These are phyloP conservation scores for Phymatocera aterrima DNA, from an alignment of 2,888 invertebrate species.

Conservation along the genomic window DNA sequence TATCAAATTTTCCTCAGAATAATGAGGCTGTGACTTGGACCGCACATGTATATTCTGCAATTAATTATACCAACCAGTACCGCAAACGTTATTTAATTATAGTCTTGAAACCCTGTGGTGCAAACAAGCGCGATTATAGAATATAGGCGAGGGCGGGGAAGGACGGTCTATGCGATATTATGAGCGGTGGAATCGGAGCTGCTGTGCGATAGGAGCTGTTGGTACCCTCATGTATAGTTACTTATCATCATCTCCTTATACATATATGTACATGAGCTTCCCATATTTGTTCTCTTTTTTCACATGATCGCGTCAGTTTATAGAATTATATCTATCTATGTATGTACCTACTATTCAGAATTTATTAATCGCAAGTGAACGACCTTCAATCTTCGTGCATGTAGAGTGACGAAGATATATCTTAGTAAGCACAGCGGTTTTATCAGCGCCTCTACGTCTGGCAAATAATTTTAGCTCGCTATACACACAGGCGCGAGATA, in stretches of 20 bases:
- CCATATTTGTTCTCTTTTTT: no score
- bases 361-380: slow-evolving; percentile 13
- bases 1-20: slow-evolving; percentile 8
- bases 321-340: not conserved
- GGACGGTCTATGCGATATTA: no score
- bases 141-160: not conserved
- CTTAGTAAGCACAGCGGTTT: not conserved
- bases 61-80: not conserved
- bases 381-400: slow-evolving; percentile 33
- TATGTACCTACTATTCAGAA: slow-evolving; percentile 1
- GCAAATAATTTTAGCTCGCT: slow-evolving; percentile 33
- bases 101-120: not conserved
- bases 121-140: not conserved
- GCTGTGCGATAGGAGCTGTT: no score
- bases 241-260: no score
- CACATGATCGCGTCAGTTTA: slow-evolving; percentile 23
- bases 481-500: not conserved
- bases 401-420: not conserved
- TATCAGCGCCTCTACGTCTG: slow-evolving; percentile 44
- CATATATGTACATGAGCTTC: no score
- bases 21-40: slow-evolving; percentile 16
- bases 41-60: slow-evolving; percentile 14
- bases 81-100: not conserved
- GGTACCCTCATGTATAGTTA: no score
- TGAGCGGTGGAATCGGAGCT: no score